Conservation (phyloP, 2,888 invertebrate genomes). For the Caenorhabditis japonica region DNA sequence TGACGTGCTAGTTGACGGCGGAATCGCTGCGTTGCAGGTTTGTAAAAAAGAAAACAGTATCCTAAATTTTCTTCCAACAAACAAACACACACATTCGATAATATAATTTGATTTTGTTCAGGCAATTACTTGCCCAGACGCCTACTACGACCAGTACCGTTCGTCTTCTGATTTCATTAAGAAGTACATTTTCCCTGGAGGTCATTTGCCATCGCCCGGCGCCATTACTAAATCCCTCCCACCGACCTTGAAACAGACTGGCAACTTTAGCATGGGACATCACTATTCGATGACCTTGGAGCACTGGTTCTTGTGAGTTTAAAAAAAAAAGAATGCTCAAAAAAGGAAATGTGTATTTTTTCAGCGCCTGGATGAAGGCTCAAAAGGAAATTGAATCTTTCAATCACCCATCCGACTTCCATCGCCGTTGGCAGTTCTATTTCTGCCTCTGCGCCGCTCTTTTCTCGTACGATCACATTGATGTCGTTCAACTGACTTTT, state of each 20-base stretch:
- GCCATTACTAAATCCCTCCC: conserved; percentile 55
- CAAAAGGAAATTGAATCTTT: conserved; percentile 44
- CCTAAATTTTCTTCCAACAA: conserved; percentile 16
- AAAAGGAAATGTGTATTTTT: conserved; percentile 17
- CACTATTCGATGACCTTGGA: conserved; percentile 72
- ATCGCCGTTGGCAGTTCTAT: conserved; percentile 74
- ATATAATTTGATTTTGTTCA: conserved; percentile 34
- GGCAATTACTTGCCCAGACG: conserved; percentile 71
- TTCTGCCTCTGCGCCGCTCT: conserved; percentile 70
- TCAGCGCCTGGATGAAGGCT: conserved; percentile 65
- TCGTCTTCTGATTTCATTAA: conserved; percentile 71
- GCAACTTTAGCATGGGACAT: conserved; percentile 53
- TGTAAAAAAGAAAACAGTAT: background rate
- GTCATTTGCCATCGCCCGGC: conserved; percentile 69
- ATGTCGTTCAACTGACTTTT: conserved; percentile 65
- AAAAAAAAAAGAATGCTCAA: background rate
- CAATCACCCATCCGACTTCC: conserved; percentile 60
- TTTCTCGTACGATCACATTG: conserved; percentile 67
- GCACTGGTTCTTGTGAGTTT: conserved; percentile 67
- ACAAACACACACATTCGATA: conserved; percentile 2
- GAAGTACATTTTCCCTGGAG: conserved; percentile 75
- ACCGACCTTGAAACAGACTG: conserved; percentile 36
- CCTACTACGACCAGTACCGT: conserved; percentile 68
- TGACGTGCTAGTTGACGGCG: conserved; percentile 63
- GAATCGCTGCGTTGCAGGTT: conserved; percentile 67